Base-by-base conservation (phyloP, 2,797 vertebrate genomes). In the Urosaurus nigricauda region DNA sequence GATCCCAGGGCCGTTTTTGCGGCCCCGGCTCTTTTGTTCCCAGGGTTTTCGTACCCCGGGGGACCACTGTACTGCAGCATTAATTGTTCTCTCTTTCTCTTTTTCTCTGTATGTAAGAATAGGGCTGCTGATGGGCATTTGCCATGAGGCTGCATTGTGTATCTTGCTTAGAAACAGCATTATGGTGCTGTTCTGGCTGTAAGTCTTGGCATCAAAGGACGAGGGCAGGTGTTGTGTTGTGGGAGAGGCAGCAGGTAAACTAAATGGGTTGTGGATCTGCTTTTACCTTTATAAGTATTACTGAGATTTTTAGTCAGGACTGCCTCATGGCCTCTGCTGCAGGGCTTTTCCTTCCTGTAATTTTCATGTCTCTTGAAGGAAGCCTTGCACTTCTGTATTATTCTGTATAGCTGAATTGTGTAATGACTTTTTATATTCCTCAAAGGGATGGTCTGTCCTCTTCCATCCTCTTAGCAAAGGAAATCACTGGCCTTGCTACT, bases 401-500 rank as follows among this genome's bases (percentile, higher is more conserved):
- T 3, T 7, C 26, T 16, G 26, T 53, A 29, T 14, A 13, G 26
- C 35, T 86, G 71, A 37, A 13, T 75, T n/a, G 12, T 75, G 71
- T n/a, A 5, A 43, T 32, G 35, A 1, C 53, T 4, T 51, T 78
- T 78, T 77, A 37, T 43, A 29, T 79, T 32, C 35, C 32, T 26
- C 63, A 58, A 60, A 79, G 29, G 35, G 53, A 7, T 32, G 3
- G 2, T 40, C 19, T 79, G 21, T 86, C 14, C n/a, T 87, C 40
- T 60, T 77, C 32, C 51, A 21, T 68, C n/a, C 35, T 86, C 47
- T 11, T 47, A 83, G 7, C 29, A 77, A 35, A 58, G 79, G 70
- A 82, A 86, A 40, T 81, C 19, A n/a, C n/a, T 75, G 78, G 40
- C 43, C 29, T 86, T 40, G 4, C n/a, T 86, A 6, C 58, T 82